phyloP scores from a whole-genome alignment of 1,140 invertebrate species.

The Holcopasites calliopsidis region DNA sequence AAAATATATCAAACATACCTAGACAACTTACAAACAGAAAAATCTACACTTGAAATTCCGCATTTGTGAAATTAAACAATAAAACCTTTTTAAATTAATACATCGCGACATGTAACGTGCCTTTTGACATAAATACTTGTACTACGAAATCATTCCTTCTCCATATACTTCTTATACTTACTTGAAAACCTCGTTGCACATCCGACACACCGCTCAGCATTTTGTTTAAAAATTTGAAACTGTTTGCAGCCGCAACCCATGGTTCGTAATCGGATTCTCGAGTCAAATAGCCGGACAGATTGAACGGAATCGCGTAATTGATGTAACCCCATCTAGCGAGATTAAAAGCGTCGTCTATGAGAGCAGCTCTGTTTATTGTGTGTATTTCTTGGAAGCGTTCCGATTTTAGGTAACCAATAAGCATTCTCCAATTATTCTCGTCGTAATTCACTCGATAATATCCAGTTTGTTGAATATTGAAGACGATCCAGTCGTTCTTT shows the following conservation, averaged over 20 bases:
- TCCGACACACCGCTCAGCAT: conserved; percentile 54
- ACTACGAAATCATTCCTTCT: too few relatives aligned
- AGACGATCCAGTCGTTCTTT: conserved; percentile 76
- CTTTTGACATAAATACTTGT: too few relatives aligned
- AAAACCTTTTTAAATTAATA: too few relatives aligned
- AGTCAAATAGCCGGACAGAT: conserved; percentile 78
- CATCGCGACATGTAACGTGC: too few relatives aligned
- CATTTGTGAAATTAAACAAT: too few relatives aligned
- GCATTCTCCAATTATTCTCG: conserved; percentile 76
- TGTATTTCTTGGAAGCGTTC: conserved; percentile 70
- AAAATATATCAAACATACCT: too few relatives aligned
- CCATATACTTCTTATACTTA: too few relatives aligned
- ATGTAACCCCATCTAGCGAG: conserved; percentile 76
- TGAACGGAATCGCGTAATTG: conserved; percentile 78
- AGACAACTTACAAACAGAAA: too few relatives aligned
- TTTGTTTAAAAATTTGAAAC: conserved; percentile 69
- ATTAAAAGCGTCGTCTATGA: conserved; percentile 83
- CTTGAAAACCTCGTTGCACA: conserved; percentile 52
- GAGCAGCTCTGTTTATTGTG: conserved; percentile 80
- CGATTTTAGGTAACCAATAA: conserved; percentile 71
- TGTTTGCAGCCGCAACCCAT: conserved; percentile 78
- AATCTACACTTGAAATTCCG: too few relatives aligned
- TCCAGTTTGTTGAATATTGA: conserved; percentile 76
- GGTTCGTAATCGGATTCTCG: conserved; percentile 81
- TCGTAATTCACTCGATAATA: conserved; percentile 83